Conservation (phyloP, 2,888 invertebrate genomes). For the Scaeva pyrastri region DNA sequence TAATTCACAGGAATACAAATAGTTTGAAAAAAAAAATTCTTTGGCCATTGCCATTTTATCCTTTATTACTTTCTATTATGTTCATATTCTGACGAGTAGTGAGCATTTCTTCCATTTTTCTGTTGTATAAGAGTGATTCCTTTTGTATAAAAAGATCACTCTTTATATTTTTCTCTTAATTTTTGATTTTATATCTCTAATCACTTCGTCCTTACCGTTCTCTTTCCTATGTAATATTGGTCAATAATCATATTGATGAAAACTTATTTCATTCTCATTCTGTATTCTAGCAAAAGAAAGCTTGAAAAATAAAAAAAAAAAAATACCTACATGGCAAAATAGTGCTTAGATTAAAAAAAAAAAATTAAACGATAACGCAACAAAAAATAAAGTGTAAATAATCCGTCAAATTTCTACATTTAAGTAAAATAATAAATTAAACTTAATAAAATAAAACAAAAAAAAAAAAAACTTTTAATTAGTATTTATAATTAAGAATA, state of each 20-base stretch:
- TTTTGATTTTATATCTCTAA: constrained; percentile 22
- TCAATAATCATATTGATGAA: constrained; percentile 26
- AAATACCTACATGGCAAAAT: not conserved
- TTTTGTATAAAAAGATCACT: constrained; percentile 11
- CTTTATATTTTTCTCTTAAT: constrained; percentile 43
- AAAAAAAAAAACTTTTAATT: constrained; percentile 45
- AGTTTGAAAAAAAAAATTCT: constrained; percentile 23
- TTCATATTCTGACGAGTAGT: not conserved
- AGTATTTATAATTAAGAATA: constrained; percentile 26
- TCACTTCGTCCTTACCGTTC: constrained; percentile 1
- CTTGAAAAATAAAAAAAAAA: constrained; percentile 1
- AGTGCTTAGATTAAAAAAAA: constrained; percentile 57
- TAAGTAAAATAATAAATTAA: constrained; percentile 35
- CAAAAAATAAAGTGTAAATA: constrained; percentile 63
- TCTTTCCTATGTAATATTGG: not conserved
- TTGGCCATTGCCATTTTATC: constrained; percentile 48
- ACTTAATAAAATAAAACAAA: constrained; percentile 26
- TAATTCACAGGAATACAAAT: not conserved
- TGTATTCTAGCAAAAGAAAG: constrained; percentile 1
- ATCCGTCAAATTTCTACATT: constrained; percentile 64
- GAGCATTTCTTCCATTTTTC: constrained; percentile 34
- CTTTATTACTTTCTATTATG: constrained; percentile 37
- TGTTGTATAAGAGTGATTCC: constrained; percentile 5
- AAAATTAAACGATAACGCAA: constrained; percentile 52
- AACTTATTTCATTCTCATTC: not conserved